phyloP scores from a whole-genome alignment of 2,113 vertebrate genomes.

The Carassius auratus region DNA sequence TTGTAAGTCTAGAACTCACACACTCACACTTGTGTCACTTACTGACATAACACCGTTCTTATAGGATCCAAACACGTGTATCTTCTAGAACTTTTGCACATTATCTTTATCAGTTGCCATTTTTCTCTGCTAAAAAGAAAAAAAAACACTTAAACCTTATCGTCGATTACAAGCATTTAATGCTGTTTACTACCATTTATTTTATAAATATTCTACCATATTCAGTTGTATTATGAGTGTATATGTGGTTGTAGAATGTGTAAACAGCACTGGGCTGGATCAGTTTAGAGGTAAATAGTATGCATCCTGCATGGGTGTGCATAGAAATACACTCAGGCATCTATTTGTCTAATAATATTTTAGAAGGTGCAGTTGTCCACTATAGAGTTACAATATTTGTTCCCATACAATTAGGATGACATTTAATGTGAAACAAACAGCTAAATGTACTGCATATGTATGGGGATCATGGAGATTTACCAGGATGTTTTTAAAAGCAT shows the following conservation, averaged over 20 bases:
- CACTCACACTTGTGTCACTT: no score
- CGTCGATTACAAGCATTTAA: no score
- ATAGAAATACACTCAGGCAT: constrained; percentile 39
- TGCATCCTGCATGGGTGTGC: constrained; percentile 21
- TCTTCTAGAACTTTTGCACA: no score
- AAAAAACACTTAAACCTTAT: no score
- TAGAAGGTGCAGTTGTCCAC: constrained; percentile 3
- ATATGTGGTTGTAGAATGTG: neutral
- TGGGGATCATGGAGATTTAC: neutral
- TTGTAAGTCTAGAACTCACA: no score
- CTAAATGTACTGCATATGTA: constrained; percentile 10
- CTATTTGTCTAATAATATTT: constrained; percentile 52
- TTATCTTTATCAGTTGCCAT: no score
- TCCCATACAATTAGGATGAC: constrained; percentile 3
- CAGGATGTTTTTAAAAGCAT: neutral
- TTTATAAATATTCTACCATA: neutral
- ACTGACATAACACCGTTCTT: no score
- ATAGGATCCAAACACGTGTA: no score
- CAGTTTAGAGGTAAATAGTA: neutral
- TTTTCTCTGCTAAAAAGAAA: no score
- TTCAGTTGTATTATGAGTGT: neutral
- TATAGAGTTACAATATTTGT: constrained; percentile 25
- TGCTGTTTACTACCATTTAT: neutral
- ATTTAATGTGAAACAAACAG: constrained; percentile 3
- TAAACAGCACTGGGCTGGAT: neutral